Evolutionary conservation across 2,113 vertebrate species (phyloP), one percentile per base, ranked within the genome.

Genomic region (Cariama cristata): DNA sequence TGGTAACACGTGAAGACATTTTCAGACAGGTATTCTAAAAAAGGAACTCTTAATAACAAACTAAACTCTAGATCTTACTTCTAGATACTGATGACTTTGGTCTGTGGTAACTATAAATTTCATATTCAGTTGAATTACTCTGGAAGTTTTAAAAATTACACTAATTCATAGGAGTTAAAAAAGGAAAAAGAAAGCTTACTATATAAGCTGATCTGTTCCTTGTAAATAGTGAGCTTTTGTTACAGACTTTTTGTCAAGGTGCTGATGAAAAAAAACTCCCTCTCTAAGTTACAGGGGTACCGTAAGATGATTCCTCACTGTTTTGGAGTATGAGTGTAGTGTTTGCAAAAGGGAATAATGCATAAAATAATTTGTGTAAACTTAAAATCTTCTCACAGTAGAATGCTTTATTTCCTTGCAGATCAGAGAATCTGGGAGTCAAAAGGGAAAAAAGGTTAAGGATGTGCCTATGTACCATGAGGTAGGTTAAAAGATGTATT

Each of bases 381-480:
- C 4, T 16, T 69, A 53, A n/a, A 62, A 44, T 93, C 47, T 56
- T 88, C 73, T 96, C 26, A 79, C 24, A 22, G 6, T 44, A 52
- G 21, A 33, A 92, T 42, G 44, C 42, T 79, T 93, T 94, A 8
- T 94, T 93, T 97, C 85, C 67, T 96, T 97, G 86, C 97, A 99
- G 99, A 97, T 99, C 35, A 38, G 92, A 96, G 98, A 98, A 84
- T 69, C 94, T 52, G 98, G 98, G n/a, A 96, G 97, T 94, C 96
- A 94, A 53, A 99, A 99, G 93, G 88, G 67, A 24, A 99, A 98
- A 95, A 99, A 98, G 58, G 6, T 27, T 1, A 96, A 98, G 52
- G 59, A 98, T 40, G 11, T 40, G 14, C 98, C 99, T 13, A 17
- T 98, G 81, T 99, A 97, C 96, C 96, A 96, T 90, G 99, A 99